These are phyloP conservation scores for Tauraco hartlaubi DNA, from an alignment of 2,797 vertebrate species.

Conservation along the genomic window DNA sequence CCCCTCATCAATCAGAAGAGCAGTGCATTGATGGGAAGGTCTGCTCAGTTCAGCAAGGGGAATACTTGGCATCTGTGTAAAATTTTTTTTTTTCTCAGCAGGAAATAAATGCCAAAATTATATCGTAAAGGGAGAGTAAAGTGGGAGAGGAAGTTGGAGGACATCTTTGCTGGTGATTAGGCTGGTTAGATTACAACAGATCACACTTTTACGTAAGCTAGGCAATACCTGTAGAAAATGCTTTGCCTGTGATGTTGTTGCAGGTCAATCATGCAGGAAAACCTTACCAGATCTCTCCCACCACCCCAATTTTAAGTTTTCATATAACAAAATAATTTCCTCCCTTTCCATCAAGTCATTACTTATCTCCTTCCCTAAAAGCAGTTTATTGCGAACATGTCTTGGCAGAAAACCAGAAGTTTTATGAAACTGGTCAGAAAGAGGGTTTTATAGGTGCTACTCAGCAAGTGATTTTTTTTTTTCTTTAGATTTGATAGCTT, in stretches of 20 bases:
- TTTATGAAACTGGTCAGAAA: conserved; percentile 51
- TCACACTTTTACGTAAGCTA: neutral
- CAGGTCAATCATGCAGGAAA: neutral
- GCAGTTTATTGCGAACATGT: neutral
- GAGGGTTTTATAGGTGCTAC: conserved; percentile 47
- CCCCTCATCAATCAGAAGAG: neutral
- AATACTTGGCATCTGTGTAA: neutral
- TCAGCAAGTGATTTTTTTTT: conserved; percentile 39
- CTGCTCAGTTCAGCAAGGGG: neutral
- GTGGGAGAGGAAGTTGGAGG: neutral
- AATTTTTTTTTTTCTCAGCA: neutral
- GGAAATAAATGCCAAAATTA: neutral
- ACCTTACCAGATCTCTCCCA: neutral
- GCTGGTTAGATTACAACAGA: neutral
- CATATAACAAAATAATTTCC: conserved; percentile 5
- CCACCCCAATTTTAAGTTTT: neutral
- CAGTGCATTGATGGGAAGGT: neutral
- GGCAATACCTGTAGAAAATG: neutral
- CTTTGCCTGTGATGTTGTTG: neutral
- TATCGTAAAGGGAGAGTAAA: neutral
- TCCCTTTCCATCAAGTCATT: neutral
- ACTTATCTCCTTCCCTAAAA: conserved; percentile 23
- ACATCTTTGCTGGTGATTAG: neutral
- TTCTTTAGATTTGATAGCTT: conserved; percentile 25
- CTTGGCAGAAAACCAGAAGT: conserved; percentile 47